phyloP scores from a whole-genome alignment of 2,888 invertebrate genomes.

The Cantharis lateralis region DNA sequence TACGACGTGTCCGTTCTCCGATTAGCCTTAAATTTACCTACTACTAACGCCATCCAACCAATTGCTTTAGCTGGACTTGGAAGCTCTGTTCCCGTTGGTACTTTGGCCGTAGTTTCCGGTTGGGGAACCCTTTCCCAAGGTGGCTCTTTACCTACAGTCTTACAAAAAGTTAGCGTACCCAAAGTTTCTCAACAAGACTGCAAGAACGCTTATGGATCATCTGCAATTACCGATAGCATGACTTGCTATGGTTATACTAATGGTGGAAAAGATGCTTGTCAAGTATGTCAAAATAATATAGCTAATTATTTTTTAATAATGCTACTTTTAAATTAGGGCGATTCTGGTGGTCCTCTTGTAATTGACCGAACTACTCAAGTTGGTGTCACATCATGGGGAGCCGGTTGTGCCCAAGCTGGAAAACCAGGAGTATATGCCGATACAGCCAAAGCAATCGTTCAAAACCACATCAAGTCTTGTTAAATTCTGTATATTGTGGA shows the following conservation, averaged over 20 bases:
- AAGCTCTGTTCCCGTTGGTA: not conserved
- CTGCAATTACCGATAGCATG: not conserved
- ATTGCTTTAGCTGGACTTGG: not conserved
- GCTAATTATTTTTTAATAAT: not conserved
- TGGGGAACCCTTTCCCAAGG: slow-evolving; percentile 23
- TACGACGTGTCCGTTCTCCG: not conserved
- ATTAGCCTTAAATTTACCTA: not conserved
- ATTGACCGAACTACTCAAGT: too few species aligned
- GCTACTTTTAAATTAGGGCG: not conserved
- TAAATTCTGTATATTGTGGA: too few species aligned
- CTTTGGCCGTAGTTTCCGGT: slow-evolving; percentile 10
- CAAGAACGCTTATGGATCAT: slow-evolving; percentile 20
- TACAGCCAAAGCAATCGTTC: too few species aligned
- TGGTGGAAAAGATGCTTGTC: not conserved
- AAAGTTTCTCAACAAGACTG: slow-evolving; percentile 44
- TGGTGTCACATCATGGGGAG: too few species aligned
- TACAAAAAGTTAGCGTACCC: slow-evolving; percentile 45
- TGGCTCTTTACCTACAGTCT: slow-evolving; percentile 35
- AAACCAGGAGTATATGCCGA: too few species aligned
- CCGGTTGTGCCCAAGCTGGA: too few species aligned
- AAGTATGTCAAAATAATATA: not conserved
- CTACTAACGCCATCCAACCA: not conserved
- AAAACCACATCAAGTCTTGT: too few species aligned
- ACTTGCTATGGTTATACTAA: not conserved
- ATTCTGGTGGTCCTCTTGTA: too few species aligned